phyloP scores from a whole-genome alignment of 1,140 invertebrate species.

The Pseudachorutes palmiensis region DNA sequence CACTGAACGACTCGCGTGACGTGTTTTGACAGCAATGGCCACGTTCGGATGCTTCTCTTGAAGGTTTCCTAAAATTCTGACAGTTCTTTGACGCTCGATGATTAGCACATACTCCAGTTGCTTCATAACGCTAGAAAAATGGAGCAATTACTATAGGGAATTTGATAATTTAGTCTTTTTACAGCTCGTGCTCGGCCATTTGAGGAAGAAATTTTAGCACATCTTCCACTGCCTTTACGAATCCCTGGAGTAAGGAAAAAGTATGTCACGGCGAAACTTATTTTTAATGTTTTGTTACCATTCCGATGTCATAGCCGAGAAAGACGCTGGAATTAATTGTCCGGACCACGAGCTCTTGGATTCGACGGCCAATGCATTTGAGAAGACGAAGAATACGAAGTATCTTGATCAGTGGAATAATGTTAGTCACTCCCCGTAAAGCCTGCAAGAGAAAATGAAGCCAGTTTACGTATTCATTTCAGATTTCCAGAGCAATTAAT shows the following conservation, averaged over 20 bases:
- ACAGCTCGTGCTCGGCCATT: not conserved
- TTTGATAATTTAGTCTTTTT: not conserved
- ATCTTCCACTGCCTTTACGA: constrained; percentile 51
- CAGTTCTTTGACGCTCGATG: constrained; percentile 8
- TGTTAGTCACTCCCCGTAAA: no score
- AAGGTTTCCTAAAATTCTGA: constrained; percentile 10
- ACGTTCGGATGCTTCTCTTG: constrained; percentile 42
- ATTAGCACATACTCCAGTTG: constrained; percentile 13
- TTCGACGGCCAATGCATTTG: not conserved
- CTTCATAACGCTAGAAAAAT: not conserved
- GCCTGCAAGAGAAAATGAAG: no score
- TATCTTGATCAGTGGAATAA: no score
- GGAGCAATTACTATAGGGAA: not conserved
- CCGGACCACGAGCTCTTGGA: not conserved
- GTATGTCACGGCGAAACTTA: constrained; percentile 23
- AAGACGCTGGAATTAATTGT: constrained; percentile 8
- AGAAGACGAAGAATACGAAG: not conserved
- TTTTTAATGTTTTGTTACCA: not conserved
- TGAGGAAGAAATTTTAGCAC: constrained; percentile 48
- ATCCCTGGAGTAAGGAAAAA: no score
- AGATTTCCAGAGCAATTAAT: no score
- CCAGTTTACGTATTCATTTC: no score
- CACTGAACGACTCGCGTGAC: constrained; percentile 45
- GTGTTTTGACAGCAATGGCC: constrained; percentile 46
- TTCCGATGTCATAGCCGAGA: constrained; percentile 18